These are phyloP conservation scores for Anhinga rufa DNA, from an alignment of 2,113 vertebrate species.

Conservation along the genomic window DNA sequence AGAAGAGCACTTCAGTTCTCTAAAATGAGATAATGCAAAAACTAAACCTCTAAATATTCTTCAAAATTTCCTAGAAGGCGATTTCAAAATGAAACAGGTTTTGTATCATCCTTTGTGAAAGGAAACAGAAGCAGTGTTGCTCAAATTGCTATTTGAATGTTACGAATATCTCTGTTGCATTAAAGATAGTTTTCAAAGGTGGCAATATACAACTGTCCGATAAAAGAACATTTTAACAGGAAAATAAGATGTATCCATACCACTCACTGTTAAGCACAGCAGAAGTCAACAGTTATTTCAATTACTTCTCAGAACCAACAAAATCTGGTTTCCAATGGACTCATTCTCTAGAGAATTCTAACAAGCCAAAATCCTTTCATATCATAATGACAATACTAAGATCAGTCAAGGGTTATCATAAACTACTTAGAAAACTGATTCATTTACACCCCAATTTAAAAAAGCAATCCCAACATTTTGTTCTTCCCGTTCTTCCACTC, in stretches of 20 bases:
- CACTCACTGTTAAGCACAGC: neutral
- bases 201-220: neutral
- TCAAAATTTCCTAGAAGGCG: neutral
- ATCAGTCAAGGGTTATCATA: neutral
- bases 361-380: neutral
- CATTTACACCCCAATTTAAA: neutral
- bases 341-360: neutral
- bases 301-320: neutral
- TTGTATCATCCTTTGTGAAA: neutral
- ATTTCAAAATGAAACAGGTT: neutral
- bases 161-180: neutral
- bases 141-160: neutral
- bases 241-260: neutral
- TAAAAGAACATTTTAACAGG: neutral
- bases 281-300: neutral
- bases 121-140: neutral
- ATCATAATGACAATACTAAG: neutral
- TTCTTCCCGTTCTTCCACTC: neutral
- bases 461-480: neutral
- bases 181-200: neutral
- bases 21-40: neutral
- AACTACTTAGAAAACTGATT: neutral
- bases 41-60: neutral
- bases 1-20: neutral
- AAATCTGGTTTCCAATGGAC: neutral